Conservation (phyloP, 1,140 invertebrate genomes). For the Gyrodactylus salaris region DNA sequence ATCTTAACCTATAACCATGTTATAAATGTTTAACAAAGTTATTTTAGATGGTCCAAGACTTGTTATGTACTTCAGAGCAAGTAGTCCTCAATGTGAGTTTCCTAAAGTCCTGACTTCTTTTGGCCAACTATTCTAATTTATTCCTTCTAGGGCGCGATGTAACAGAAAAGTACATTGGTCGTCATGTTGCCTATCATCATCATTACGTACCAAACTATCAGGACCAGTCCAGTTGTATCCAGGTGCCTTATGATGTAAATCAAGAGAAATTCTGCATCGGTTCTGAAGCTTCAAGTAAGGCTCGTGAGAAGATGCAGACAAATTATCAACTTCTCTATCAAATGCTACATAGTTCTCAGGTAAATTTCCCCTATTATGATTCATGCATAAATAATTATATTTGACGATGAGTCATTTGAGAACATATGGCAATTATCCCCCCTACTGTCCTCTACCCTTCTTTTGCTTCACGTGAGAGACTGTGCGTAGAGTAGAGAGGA, state of each 20-base stretch:
- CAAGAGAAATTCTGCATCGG: not conserved
- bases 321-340: not conserved
- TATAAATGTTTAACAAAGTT: not conserved
- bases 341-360: not conserved
- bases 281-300: not conserved
- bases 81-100: slow-evolving; percentile 5
- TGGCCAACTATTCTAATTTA: not conserved
- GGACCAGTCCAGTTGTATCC: not conserved
- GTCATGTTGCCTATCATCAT: slow-evolving; percentile 3
- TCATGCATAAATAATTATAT: no score
- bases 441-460: not conserved
- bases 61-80: slow-evolving; percentile 3
- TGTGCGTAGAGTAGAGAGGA: not conserved
- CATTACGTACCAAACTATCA: not conserved
- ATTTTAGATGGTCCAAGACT: slow-evolving; percentile 4
- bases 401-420: not conserved
- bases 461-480: not conserved
- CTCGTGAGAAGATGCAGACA: not conserved
- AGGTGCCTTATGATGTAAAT: not conserved
- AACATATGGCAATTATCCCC: not conserved
- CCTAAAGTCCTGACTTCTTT: not conserved
- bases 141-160: not conserved
- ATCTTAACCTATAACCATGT: not conserved
- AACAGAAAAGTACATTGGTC: not conserved
- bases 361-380: not conserved